phyloP scores from a whole-genome alignment of 2,797 vertebrate genomes.

The Sebastes minor region DNA sequence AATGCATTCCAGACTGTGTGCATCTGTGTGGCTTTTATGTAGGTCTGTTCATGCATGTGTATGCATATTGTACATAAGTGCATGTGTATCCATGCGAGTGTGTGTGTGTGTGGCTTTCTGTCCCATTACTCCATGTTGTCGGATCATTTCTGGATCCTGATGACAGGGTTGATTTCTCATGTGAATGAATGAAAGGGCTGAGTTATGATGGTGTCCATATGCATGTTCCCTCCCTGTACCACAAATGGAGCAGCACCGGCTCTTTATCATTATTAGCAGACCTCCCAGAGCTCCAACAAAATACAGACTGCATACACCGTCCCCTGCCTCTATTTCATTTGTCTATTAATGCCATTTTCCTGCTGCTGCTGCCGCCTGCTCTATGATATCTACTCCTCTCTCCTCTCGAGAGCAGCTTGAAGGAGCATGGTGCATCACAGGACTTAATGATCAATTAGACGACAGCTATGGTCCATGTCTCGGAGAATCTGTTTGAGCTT shows the following conservation, averaged over 20 bases:
- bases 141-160: conserved; percentile 64
- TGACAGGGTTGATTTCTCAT: conserved; percentile 73
- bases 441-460: conserved; percentile 64
- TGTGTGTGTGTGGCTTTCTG: conserved; percentile 15
- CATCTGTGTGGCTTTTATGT: conserved; percentile 25
- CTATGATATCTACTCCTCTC: conserved; percentile 18
- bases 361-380: conserved; percentile 23
- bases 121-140: conserved; percentile 63
- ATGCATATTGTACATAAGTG: conserved; percentile 24
- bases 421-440: conserved; percentile 47
- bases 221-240: conserved; percentile 53
- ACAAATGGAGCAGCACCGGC: conserved; percentile 61
- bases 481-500: conserved; percentile 39
- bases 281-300: conserved; percentile 49
- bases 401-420: conserved; percentile 31
- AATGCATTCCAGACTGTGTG: conserved; percentile 58
- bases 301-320: conserved; percentile 36
- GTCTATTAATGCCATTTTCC: conserved; percentile 61
- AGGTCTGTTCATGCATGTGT: conserved; percentile 28
- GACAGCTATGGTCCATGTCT: conserved; percentile 17
- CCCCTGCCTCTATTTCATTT: conserved; percentile 58
- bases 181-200: conserved; percentile 61
- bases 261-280: conserved; percentile 74
- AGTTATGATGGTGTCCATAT: conserved; percentile 64
- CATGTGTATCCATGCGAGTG: not conserved